Evolutionary conservation across 1,140 invertebrate genomes (phyloP), one percentile per base, ranked within the genome.

Genomic region (Tetraneura akinire): DNA sequence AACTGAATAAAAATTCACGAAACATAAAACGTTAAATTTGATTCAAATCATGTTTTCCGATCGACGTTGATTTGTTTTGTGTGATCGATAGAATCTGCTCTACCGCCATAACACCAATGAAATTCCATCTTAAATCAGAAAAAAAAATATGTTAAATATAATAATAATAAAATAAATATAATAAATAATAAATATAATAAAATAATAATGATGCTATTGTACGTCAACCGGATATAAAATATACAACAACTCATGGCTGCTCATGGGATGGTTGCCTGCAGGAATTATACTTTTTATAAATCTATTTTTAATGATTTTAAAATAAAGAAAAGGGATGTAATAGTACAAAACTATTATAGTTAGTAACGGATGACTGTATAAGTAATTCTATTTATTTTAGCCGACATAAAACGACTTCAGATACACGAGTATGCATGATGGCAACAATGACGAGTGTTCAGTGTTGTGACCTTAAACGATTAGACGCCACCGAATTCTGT

Each of bases 71-170:
- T 60, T 62, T 21, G 10, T 47, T 60, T 21, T 26, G 21, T n/a
- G 0, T 42, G 55, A 78, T 78, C 14, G 29, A 47, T 42, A 62
- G 53, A 78, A 47, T 26, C 21, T 37, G 37, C 60, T 78, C 23
- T 62, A 62, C 55, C 29, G 3, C 21, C 14, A 10, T 49, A 60
- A 47, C 8, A 23, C 53, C 55, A 26, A 18, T 45, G 21, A 47
- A 26, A 60, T 78, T 60, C 53, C 74, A 78, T 78, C 74, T 78
- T 55, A 55, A 60, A 78, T 42, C 37, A 78, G 60, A 60, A 76
- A 60, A 3, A 60, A n/a, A 9, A 47, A 37, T 64, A 3, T 64
- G n/a, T n/a, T n/a, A n/a, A n/a, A n/a, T n/a, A n/a, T n/a, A n/a
- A n/a, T n/a, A n/a, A n/a, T n/a, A n/a, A n/a, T n/a, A n/a, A n/a